Evolutionary conservation across 2,888 invertebrate species (phyloP).

Genomic region (Drosophila pseudotakahashii): DNA sequence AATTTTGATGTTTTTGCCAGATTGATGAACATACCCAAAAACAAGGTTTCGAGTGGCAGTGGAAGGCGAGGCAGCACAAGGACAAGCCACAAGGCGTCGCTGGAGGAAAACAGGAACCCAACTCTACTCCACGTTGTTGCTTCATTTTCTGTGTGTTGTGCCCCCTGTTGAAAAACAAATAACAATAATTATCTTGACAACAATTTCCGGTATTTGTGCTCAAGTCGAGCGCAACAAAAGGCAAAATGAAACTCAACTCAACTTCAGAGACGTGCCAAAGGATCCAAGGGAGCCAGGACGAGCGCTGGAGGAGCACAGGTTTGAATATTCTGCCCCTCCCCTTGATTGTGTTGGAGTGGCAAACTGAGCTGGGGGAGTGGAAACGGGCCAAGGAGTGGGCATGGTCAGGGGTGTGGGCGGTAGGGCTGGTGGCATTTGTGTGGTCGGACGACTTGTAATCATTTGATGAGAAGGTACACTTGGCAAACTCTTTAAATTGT

Average conservation of each 20-base stretch:
- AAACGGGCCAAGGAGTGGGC: constrained; percentile 8
- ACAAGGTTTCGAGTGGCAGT: constrained; percentile 14
- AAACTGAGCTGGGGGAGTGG: constrained; percentile 5
- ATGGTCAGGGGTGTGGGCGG: constrained; percentile 39
- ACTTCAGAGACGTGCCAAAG: constrained; percentile 62
- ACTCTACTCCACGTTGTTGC: constrained; percentile 30
- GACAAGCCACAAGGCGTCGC: constrained; percentile 33
- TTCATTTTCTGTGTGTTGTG: constrained; percentile 47
- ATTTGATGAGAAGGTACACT: constrained; percentile 39
- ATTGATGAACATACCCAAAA: constrained; percentile 67
- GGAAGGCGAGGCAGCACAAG: constrained; percentile 1
- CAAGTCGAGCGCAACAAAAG: constrained; percentile 80
- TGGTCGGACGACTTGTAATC: constrained; percentile 30
- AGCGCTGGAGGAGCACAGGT: constrained; percentile 48
- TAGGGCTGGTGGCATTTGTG: constrained; percentile 39
- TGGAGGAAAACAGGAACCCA: constrained; percentile 15
- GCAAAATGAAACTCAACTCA: constrained; percentile 74
- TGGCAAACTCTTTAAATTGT: background rate
- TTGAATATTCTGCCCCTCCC: constrained; percentile 67
- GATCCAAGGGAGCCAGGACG: constrained; percentile 44
- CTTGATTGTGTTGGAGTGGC: constrained; percentile 36
- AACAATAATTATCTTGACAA: constrained; percentile 84
- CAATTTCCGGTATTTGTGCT: constrained; percentile 84
- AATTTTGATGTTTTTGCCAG: constrained; percentile 69
- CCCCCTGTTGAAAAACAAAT: constrained; percentile 77